Evolutionary conservation across 2,888 invertebrate species (phyloP).

Genomic region (Oligia latruncula): DNA sequence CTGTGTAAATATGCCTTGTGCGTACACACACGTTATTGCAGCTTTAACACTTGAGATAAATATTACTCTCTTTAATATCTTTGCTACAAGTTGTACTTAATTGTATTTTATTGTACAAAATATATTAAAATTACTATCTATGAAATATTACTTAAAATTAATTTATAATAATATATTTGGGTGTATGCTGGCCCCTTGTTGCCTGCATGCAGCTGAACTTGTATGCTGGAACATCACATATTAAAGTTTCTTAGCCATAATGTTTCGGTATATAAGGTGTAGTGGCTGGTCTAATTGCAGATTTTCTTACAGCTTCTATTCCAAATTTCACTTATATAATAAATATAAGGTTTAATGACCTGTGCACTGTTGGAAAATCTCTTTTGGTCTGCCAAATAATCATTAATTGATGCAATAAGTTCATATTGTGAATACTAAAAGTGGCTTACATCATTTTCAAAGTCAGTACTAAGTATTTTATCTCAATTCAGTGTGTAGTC

Average conservation of each 20-base stretch:
- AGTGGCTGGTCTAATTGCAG: slow-evolving; percentile 90
- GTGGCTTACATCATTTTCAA: slow-evolving; percentile 90
- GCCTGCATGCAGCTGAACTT: slow-evolving; percentile 89
- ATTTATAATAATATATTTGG: slow-evolving; percentile 86
- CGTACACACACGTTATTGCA: slow-evolving; percentile 90
- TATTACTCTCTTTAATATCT: slow-evolving; percentile 91
- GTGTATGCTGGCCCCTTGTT: slow-evolving; percentile 88
- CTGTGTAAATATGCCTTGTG: slow-evolving; percentile 90
- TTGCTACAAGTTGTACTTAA: slow-evolving; percentile 93
- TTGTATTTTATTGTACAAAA: slow-evolving; percentile 93
- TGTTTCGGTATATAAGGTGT: slow-evolving; percentile 89
- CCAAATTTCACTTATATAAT: slow-evolving; percentile 89
- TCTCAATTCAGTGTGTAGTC: slow-evolving; percentile 90
- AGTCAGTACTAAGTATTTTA: slow-evolving; percentile 89
- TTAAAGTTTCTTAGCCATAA: slow-evolving; percentile 88
- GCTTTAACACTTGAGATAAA: slow-evolving; percentile 90
- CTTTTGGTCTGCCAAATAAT: slow-evolving; percentile 90
- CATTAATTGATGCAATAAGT: slow-evolving; percentile 89
- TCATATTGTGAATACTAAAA: slow-evolving; percentile 90
- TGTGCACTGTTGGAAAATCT: slow-evolving; percentile 90
- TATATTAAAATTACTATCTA: slow-evolving; percentile 91
- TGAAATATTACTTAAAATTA: slow-evolving; percentile 88
- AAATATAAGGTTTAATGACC: slow-evolving; percentile 86
- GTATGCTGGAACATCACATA: slow-evolving; percentile 89
- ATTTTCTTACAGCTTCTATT: slow-evolving; percentile 91